These are phyloP conservation scores for Popillia japonica DNA, from an alignment of 1,140 invertebrate genomes.

Conservation along the genomic window DNA sequence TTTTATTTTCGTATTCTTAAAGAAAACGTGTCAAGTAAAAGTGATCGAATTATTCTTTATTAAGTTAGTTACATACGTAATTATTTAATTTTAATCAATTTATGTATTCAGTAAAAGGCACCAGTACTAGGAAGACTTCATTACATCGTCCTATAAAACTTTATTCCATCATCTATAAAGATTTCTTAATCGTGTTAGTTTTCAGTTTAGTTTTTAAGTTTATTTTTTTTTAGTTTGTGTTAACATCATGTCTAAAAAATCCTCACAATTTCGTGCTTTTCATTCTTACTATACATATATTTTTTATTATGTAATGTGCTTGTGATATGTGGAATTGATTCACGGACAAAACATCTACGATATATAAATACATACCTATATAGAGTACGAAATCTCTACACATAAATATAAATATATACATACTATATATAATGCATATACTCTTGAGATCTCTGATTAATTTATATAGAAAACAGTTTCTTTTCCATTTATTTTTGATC, in stretches of 20 bases:
- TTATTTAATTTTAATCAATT: conserved; percentile 21
- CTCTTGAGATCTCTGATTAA: conserved; percentile 44
- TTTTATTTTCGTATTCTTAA: conserved; percentile 9
- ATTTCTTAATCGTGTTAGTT: conserved; percentile 17
- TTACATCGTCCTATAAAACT: conserved; percentile 2
- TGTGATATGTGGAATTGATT: conserved; percentile 56
- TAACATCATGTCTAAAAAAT: not conserved
- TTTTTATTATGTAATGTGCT: conserved; percentile 43
- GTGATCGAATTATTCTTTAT: not conserved
- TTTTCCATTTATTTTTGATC: conserved; percentile 35
- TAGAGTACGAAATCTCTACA: conserved; percentile 49
- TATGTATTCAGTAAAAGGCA: conserved; percentile 21
- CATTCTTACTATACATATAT: not conserved
- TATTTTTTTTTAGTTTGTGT: conserved; percentile 10
- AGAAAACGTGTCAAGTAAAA: conserved; percentile 18
- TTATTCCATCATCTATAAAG: not conserved
- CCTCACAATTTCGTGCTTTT: conserved; percentile 9
- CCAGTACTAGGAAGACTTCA: conserved; percentile 30
- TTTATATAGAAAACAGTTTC: conserved; percentile 42
- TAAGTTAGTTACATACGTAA: conserved; percentile 17
- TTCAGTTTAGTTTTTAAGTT: conserved; percentile 38
- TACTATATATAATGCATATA: conserved; percentile 28
- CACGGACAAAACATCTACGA: conserved; percentile 20
- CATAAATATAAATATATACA: conserved; percentile 40
- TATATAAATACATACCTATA: conserved; percentile 11